These are phyloP conservation scores for human DNA, from an alignment of 2,113 vertebrate genomes.

Conservation along the genomic window DNA sequence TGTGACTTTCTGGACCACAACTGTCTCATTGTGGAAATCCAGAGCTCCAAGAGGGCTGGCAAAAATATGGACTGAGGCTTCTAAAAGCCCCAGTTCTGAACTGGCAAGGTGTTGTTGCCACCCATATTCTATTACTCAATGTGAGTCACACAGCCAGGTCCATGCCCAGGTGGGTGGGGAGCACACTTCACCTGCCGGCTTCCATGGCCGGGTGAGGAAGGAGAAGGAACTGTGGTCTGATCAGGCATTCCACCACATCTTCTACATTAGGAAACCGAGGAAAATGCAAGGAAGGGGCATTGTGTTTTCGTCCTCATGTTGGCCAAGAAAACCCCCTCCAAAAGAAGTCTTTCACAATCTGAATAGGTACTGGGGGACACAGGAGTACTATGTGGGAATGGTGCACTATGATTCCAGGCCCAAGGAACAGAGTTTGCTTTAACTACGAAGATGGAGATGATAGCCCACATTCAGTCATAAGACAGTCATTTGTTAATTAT, in stretches of 20 bases:
- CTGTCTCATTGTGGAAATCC: not conserved
- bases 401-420: not conserved
- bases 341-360: not conserved
- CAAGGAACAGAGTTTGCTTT: not conserved
- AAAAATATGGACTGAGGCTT: not conserved
- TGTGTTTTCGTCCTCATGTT: not conserved
- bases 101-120: not conserved
- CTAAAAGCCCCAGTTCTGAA: not conserved
- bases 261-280: not conserved
- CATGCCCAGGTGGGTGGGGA: rapidly evolving
- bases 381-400: not conserved
- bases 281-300: not conserved
- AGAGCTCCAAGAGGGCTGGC: not conserved
- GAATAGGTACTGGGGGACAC: not conserved
- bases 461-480: not conserved
- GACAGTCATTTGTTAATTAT: not conserved
- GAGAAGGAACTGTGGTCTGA: not conserved
- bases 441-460: not conserved
- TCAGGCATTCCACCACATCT: too few relatives aligned
- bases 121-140: not conserved
- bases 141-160: not conserved
- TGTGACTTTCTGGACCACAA: not conserved
- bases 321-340: not conserved
- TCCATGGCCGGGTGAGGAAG: not conserved
- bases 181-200: not conserved